These are phyloP conservation scores for Ecliptopera silaceata DNA, from an alignment of 2,888 invertebrate genomes.

Conservation along the genomic window DNA sequence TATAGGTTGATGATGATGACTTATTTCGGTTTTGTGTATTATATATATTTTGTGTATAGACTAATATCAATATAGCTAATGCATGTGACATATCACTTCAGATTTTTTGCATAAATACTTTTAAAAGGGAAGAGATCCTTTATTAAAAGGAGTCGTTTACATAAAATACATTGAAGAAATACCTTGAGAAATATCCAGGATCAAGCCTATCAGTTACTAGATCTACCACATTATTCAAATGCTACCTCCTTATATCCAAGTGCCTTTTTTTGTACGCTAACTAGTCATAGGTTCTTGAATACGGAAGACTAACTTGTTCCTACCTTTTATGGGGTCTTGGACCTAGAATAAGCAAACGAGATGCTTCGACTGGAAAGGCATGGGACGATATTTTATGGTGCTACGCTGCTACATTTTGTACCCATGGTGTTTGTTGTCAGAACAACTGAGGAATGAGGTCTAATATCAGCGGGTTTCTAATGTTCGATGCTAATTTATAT, in stretches of 20 bases:
- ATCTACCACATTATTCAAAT: conserved; percentile 35
- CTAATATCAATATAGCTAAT: too few species aligned
- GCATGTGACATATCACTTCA: too few species aligned
- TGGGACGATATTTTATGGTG: conserved; percentile 16
- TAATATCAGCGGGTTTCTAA: neutral
- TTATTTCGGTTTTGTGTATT: too few species aligned
- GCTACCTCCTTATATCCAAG: conserved; percentile 13
- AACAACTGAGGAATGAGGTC: conserved; percentile 10
- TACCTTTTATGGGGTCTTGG: conserved; percentile 34
- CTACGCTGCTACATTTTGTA: neutral
- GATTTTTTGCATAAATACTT: too few species aligned
- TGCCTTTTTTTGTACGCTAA: conserved; percentile 29
- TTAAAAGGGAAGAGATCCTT: neutral
- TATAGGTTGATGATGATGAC: too few species aligned
- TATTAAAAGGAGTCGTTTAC: conserved; percentile 3
- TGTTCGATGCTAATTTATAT: neutral
- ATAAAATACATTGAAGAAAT: conserved; percentile 3
- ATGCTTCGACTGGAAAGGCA: conserved; percentile 29
- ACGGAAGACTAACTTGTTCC: conserved; percentile 37
- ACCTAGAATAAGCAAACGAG: conserved; percentile 32
- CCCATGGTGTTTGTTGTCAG: conserved; percentile 5
- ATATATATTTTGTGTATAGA: too few species aligned
- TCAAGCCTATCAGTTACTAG: conserved; percentile 20
- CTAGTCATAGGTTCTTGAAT: conserved; percentile 31
- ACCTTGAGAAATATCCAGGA: conserved; percentile 17